A percentile compares a stretch with the other conserved stretches of the same genome.
Conservation (phyloP, 2,797 vertebrate species). For the Muraenolepis orangiensis region DNA sequence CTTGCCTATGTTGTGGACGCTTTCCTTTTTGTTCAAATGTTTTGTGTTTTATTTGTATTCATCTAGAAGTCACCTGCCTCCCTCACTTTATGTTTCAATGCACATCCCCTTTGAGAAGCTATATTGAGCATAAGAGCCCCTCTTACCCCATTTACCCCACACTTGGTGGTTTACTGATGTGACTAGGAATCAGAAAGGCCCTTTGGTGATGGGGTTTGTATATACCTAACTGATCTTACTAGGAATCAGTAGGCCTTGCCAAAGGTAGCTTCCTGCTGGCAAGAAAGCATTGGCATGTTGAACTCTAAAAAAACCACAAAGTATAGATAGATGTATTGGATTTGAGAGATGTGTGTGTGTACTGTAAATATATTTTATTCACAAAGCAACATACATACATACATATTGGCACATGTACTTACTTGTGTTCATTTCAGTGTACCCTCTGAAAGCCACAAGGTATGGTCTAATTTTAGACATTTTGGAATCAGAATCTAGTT, state of each 20-base stretch:
- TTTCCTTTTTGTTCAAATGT: neutral
- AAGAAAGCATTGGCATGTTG: slow-evolving; percentile 12
- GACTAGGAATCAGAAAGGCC: neutral
- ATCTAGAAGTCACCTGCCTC: neutral
- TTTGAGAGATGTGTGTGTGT: neutral
- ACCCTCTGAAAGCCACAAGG: slow-evolving; percentile 54
- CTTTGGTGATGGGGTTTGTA: slow-evolving; percentile 1
- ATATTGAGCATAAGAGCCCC: slow-evolving; percentile 4
- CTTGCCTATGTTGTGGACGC: slow-evolving; percentile 25
- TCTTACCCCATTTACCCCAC: neutral
- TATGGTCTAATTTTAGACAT: slow-evolving; percentile 68
- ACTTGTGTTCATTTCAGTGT: slow-evolving; percentile 55
- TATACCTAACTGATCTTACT: neutral
- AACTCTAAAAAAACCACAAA: slow-evolving; percentile 14
- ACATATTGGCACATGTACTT: slow-evolving; percentile 42
- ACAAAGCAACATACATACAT: slow-evolving; percentile 1
- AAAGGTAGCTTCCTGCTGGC: neutral
- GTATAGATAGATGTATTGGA: neutral
- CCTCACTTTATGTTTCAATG: slow-evolving; percentile 5
- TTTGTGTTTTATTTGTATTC: slow-evolving; percentile 16
- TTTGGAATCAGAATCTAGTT: slow-evolving; percentile 63
- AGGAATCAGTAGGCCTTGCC: slow-evolving; percentile 6
- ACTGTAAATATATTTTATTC: neutral
- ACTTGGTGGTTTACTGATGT: slow-evolving; percentile 5
- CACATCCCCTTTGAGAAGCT: neutral